These are phyloP conservation scores for Gymnosoma rotundatum DNA, from an alignment of 2,888 invertebrate genomes.

Conservation along the genomic window DNA sequence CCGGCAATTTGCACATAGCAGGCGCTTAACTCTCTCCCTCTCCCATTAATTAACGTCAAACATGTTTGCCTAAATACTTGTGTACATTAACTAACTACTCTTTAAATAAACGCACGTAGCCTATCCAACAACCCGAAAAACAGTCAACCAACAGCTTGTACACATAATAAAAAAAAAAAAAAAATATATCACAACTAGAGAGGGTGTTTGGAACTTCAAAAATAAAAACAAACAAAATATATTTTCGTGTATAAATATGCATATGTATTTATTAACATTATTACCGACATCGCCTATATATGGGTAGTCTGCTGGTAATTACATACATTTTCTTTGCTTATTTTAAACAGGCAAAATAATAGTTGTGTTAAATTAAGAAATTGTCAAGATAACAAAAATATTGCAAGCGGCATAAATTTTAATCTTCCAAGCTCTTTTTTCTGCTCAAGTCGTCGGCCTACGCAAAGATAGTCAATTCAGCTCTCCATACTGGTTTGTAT, in stretches of 20 bases:
- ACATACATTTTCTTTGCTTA: not conserved
- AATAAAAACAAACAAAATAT: conserved; percentile 29
- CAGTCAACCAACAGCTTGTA: conserved; percentile 22
- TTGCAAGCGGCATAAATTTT: conserved; percentile 20
- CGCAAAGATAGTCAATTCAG: conserved; percentile 36
- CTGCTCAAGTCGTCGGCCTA: conserved; percentile 53
- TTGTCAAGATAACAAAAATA: not conserved
- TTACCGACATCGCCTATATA: conserved; percentile 22
- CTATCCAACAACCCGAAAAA: conserved; percentile 25
- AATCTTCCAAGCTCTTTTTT: conserved; percentile 26
- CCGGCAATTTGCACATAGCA: conserved; percentile 51
- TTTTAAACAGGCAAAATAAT: not conserved
- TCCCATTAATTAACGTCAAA: conserved; percentile 35
- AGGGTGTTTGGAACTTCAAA: conserved; percentile 5
- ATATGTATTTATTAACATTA: not conserved
- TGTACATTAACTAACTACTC: not conserved
- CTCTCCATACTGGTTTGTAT: not conserved
- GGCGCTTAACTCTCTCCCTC: conserved; percentile 53
- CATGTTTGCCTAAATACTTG: conserved; percentile 62
- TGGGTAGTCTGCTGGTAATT: not conserved
- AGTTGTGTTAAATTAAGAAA: conserved; percentile 11
- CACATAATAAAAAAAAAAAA: conserved; percentile 1
- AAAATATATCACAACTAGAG: not conserved
- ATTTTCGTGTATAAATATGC: not conserved
- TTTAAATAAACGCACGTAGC: conserved; percentile 8